Conservation (phyloP, 2,888 invertebrate species). For the Meandrusa payeni region DNA sequence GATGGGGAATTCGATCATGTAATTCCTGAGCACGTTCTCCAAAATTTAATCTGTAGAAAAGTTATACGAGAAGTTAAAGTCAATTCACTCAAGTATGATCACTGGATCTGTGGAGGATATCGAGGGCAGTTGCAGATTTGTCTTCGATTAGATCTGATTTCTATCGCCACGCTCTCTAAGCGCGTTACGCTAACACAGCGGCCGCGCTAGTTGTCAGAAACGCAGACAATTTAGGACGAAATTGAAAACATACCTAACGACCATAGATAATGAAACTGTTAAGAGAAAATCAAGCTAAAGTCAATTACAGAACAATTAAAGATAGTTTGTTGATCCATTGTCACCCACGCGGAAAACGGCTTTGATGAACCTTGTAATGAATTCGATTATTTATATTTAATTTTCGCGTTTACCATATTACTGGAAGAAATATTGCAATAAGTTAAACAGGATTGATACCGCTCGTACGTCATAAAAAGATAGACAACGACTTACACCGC, state of each 20-base stretch:
- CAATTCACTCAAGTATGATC: no score
- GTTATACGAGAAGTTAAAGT: no score
- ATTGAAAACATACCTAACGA: constrained; percentile 5
- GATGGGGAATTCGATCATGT: no score
- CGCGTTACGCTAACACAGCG: constrained; percentile 15
- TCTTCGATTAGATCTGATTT: constrained; percentile 16
- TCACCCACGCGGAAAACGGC: not conserved
- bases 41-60: no score
- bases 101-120: constrained; percentile 15
- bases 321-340: not conserved
- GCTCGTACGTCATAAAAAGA: no score
- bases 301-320: not conserved
- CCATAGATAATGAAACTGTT: constrained; percentile 1
- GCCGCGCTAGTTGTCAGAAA: constrained; percentile 2
- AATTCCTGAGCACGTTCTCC: no score
- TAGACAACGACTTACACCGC: no score
- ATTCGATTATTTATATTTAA: no score
- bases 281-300: not conserved
- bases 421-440: no score
- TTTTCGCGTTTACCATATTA: no score
- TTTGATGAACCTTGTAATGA: not conserved
- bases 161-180: constrained; percentile 28
- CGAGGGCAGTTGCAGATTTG: constrained; percentile 16
- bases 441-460: no score
- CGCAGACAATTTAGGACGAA: constrained; percentile 5